phyloP scores from a whole-genome alignment of 2,113 vertebrate genomes.

The Prietella phreatophila region DNA sequence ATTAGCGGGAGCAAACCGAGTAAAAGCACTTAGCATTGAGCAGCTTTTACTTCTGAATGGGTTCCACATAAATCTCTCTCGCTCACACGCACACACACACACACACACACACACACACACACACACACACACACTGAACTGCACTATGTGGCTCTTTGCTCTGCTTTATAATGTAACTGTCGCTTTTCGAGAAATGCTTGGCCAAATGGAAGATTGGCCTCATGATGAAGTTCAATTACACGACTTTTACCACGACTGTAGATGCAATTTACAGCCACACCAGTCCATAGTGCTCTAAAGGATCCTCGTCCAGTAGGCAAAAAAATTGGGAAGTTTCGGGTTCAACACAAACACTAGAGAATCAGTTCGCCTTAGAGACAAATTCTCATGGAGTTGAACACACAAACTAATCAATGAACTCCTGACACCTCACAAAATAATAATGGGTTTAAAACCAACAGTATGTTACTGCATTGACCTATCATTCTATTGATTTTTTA shows the following conservation, averaged over 20 bases:
- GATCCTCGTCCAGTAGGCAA: background rate
- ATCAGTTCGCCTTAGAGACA: background rate
- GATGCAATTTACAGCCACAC: background rate
- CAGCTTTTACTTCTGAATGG: conserved; percentile 37
- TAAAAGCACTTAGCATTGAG: conserved; percentile 38
- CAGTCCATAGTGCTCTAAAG: too few relatives aligned
- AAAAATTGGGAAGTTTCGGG: background rate
- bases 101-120: background rate
- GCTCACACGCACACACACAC: background rate
- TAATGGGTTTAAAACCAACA: background rate
- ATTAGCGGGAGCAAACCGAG: conserved; percentile 29
- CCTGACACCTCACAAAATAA: background rate
- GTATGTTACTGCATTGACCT: background rate
- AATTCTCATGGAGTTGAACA: background rate
- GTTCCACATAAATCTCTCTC: conserved; percentile 29
- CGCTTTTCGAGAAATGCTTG: background rate
- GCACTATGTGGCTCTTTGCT: background rate
- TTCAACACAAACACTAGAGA: background rate
- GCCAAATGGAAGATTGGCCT: conserved; percentile 11
- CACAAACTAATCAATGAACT: background rate
- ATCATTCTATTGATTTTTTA: too few relatives aligned
- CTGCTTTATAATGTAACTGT: background rate
- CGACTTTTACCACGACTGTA: background rate
- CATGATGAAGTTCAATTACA: background rate
- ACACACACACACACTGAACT: too few relatives aligned